Evolutionary conservation across 2,888 invertebrate species (phyloP).

Genomic region (Meganola albula): DNA sequence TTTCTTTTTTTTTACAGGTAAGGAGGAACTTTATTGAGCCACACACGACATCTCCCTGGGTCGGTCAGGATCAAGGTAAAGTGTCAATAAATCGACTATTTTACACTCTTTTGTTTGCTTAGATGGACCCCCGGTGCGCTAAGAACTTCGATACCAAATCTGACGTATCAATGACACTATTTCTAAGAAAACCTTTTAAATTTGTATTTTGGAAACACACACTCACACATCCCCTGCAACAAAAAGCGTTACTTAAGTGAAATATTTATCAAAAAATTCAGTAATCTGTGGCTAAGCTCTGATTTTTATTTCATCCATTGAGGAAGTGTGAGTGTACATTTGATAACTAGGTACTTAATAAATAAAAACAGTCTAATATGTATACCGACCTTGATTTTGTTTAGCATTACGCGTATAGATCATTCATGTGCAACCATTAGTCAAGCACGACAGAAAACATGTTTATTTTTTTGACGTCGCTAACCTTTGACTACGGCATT

Average conservation of each 20-base stretch:
- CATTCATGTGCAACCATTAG: slow-evolving; percentile 12
- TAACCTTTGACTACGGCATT: slow-evolving; percentile 14
- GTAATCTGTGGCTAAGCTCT: too few relatives aligned
- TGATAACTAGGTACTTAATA: too few relatives aligned
- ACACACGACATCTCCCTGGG: slow-evolving; percentile 37
- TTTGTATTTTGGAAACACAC: too few relatives aligned
- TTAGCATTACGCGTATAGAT: slow-evolving; percentile 11
- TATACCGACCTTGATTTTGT: slow-evolving; percentile 11
- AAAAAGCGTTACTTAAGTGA: too few relatives aligned
- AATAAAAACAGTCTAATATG: too few relatives aligned
- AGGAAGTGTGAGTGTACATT: slow-evolving; percentile 13
- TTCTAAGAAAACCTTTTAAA: slow-evolving; percentile 18
- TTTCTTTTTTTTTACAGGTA: slow-evolving; percentile 51
- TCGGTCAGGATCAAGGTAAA: slow-evolving; percentile 23
- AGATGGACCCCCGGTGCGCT: slow-evolving; percentile 21
- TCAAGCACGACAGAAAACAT: slow-evolving; percentile 12
- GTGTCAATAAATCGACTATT: slow-evolving; percentile 40
- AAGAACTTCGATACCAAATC: slow-evolving; percentile 12
- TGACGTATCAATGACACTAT: slow-evolving; percentile 15
- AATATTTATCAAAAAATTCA: too few relatives aligned
- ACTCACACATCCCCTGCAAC: too few relatives aligned
- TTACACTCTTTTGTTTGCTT: slow-evolving; percentile 31
- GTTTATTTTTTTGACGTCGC: slow-evolving; percentile 8
- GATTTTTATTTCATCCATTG: slow-evolving; percentile 13
- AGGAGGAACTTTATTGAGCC: slow-evolving; percentile 38